A percentile compares a stretch with the other conserved stretches of the same genome.
Conservation (phyloP, 2,113 vertebrate genomes). For the Pachycephala philippinensis region DNA sequence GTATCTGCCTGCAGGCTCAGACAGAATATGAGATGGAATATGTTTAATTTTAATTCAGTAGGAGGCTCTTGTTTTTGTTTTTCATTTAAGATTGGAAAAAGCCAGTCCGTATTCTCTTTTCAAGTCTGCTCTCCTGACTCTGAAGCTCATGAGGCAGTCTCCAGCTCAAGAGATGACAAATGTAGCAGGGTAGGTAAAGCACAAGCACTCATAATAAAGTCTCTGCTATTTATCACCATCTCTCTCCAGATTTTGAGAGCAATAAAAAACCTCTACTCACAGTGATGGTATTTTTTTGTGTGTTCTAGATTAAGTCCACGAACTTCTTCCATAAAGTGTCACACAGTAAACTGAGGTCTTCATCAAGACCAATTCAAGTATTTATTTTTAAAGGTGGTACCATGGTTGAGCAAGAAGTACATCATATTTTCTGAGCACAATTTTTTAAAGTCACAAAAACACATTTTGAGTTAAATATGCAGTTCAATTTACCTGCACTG, state of each 20-base stretch:
- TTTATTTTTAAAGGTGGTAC: not conserved
- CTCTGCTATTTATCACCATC: not conserved
- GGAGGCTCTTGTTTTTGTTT: not conserved
- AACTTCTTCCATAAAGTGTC: not conserved
- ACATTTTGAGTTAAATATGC: not conserved
- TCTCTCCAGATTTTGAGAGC: not conserved
- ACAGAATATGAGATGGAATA: not conserved
- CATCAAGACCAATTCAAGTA: not conserved
- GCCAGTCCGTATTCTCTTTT: not conserved
- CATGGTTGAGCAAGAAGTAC: not conserved
- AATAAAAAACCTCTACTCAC: not conserved
- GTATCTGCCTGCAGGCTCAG: slow-evolving; percentile 1
- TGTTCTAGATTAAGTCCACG: not conserved
- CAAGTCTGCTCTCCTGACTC: not conserved
- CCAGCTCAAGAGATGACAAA: not conserved
- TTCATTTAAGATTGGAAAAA: not conserved
- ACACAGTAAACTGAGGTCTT: not conserved
- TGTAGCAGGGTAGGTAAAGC: not conserved
- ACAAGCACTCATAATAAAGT: not conserved
- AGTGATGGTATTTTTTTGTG: not conserved
- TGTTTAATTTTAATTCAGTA: not conserved
- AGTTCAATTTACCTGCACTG: not conserved
- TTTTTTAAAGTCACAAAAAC: not conserved
- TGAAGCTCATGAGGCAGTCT: not conserved
- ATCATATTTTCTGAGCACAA: not conserved